Evolutionary conservation across 2,888 invertebrate genomes (phyloP).

Genomic region (Lepetodrilus schrolli): DNA sequence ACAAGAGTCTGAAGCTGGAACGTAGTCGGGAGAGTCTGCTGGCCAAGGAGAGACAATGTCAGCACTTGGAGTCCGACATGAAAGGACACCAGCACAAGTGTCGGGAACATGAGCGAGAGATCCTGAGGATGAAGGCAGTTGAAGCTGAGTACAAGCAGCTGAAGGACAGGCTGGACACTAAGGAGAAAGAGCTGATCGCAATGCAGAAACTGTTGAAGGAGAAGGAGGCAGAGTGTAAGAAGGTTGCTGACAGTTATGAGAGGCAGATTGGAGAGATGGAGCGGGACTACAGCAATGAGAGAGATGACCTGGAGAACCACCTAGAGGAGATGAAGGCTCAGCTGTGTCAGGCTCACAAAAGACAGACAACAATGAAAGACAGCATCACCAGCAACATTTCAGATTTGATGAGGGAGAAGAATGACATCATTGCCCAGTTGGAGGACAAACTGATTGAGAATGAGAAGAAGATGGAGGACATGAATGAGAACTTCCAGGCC

Average conservation of each 20-base stretch:
- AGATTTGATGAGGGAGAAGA: conserved; percentile 88
- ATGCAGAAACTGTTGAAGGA: conserved; percentile 53
- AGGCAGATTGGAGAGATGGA: conserved; percentile 64
- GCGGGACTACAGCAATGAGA: conserved; percentile 70
- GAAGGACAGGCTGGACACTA: conserved; percentile 60
- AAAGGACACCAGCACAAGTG: conserved; percentile 57
- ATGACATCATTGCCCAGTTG: conserved; percentile 88
- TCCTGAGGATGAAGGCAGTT: conserved; percentile 65
- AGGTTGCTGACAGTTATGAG: conserved; percentile 60
- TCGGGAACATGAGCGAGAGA: conserved; percentile 66
- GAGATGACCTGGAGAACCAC: conserved; percentile 68
- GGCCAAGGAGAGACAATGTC: conserved; percentile 63
- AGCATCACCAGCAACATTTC: conserved; percentile 67
- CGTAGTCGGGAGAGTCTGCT: conserved; percentile 56
- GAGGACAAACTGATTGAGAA: conserved; percentile 82
- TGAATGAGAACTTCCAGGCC: conserved; percentile 66
- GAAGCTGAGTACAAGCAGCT: conserved; percentile 65
- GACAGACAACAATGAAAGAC: conserved; percentile 77
- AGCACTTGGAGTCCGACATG: conserved; percentile 60
- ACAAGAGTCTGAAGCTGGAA: conserved; percentile 61
- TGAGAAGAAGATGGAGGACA: conserved; percentile 66
- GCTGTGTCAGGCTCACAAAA: conserved; percentile 87
- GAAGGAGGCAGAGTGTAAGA: conserved; percentile 56
- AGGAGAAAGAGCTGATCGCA: conserved; percentile 44
- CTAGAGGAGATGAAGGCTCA: conserved; percentile 85